Percentiles rank a stretch among this genome's conserved stretches.
phyloP scores from a whole-genome alignment of 2,797 vertebrate genomes.

The Morus bassanus region DNA sequence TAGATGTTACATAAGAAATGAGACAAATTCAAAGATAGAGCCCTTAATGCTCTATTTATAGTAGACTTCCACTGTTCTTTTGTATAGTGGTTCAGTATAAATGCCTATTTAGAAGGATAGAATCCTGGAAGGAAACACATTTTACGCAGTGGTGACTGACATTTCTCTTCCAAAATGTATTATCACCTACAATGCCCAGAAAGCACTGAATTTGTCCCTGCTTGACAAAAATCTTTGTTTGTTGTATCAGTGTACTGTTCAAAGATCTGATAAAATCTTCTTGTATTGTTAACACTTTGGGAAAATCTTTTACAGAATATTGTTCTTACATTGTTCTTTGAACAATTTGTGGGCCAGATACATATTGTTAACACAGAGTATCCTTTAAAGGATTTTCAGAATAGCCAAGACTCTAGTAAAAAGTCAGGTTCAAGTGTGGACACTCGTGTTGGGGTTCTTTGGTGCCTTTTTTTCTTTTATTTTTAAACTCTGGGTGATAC shows the following conservation, averaged over 20 bases:
- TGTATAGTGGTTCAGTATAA: background rate
- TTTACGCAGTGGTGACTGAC: background rate
- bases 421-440: background rate
- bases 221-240: background rate
- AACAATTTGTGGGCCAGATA: background rate
- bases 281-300: background rate
- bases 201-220: background rate
- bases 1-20: background rate
- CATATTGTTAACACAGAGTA: background rate
- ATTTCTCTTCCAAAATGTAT: background rate
- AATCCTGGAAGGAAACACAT: background rate
- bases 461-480: background rate
- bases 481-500: background rate
- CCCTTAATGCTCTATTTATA: background rate
- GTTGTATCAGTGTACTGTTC: background rate
- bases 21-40: background rate
- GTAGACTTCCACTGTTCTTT: background rate
- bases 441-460: rapidly evolving
- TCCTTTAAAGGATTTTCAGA: background rate
- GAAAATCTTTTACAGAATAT: background rate
- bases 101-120: background rate
- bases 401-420: background rate
- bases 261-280: background rate
- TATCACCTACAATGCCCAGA: background rate
- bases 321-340: background rate